These are phyloP conservation scores for Trachemys scripta DNA, from an alignment of 2,113 vertebrate species.

Conservation along the genomic window DNA sequence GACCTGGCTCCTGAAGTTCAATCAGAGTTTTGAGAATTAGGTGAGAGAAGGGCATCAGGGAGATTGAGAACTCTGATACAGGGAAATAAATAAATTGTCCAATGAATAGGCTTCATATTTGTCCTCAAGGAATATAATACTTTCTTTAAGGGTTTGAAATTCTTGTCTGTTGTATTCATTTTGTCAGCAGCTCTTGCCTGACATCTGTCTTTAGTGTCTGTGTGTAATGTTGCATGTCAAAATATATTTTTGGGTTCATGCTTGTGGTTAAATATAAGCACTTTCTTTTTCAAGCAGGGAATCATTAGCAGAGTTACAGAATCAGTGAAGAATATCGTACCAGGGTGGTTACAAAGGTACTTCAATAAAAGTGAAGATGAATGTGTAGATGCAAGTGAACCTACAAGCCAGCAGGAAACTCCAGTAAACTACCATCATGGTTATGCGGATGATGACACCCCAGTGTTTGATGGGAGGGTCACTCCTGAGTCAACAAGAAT, in stretches of 20 bases:
- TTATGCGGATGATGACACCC: constrained; percentile 80
- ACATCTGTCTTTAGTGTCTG: neutral
- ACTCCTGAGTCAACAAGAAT: constrained; percentile 89
- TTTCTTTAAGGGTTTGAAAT: neutral
- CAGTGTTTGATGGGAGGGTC: constrained; percentile 82
- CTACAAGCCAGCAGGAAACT: constrained; percentile 74
- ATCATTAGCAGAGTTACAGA: constrained; percentile 95
- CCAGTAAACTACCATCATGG: constrained; percentile 74
- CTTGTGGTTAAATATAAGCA: constrained; percentile 15
- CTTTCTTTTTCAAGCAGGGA: constrained; percentile 81
- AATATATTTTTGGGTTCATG: neutral
- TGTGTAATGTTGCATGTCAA: constrained; percentile 1
- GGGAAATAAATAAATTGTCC: neutral
- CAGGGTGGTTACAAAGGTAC: constrained; percentile 95
- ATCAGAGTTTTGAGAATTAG: neutral
- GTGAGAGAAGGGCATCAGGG: neutral
- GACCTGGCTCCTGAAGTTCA: neutral
- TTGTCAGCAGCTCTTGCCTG: neutral
- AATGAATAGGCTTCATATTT: neutral
- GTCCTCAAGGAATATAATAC: neutral
- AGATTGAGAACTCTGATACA: neutral
- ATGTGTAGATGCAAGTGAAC: constrained; percentile 72
- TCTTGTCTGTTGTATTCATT: neutral
- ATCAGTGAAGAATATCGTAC: constrained; percentile 96
- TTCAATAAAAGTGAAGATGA: constrained; percentile 89